Conservation (phyloP, 2,888 invertebrate species). For the Drosophila neutralis region DNA sequence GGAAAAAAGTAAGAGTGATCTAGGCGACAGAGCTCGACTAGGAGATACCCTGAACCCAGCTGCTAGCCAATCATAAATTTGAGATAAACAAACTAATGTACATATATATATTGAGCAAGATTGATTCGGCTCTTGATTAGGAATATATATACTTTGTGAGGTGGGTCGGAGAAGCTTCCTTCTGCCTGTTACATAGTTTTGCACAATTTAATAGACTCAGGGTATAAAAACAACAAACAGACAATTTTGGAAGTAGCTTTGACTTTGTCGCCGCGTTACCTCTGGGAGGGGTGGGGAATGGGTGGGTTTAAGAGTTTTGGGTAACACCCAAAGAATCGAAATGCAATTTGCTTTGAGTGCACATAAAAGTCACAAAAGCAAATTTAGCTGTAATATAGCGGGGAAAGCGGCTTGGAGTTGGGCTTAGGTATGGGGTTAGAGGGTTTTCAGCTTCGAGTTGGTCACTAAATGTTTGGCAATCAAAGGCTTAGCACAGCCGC, state of each 20-base stretch:
- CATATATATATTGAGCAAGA: neutral
- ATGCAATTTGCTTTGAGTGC: constrained; percentile 70
- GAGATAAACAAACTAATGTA: neutral
- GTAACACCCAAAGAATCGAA: constrained; percentile 57
- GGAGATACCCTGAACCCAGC: neutral
- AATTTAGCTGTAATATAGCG: constrained; percentile 27
- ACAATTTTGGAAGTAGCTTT: constrained; percentile 36
- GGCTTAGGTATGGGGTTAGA: neutral
- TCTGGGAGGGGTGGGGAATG: neutral
- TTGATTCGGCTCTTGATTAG: neutral
- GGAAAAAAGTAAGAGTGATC: neutral
- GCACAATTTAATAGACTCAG: neutral
- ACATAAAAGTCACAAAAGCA: constrained; percentile 58
- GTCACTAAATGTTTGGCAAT: constrained; percentile 54
- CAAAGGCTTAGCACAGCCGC: constrained; percentile 68
- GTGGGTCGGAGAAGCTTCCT: neutral
- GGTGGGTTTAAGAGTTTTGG: constrained; percentile 7
- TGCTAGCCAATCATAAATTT: neutral
- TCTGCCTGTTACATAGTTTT: neutral
- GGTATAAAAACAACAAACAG: constrained; percentile 21
- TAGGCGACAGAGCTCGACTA: neutral
- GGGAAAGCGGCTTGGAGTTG: neutral
- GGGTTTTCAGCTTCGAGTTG: constrained; percentile 3
- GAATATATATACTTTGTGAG: neutral
- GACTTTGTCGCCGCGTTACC: constrained; percentile 48